A percentile compares a stretch with the other conserved stretches of the same genome.
phyloP scores from a whole-genome alignment of 2,797 vertebrate species.

The Phrynocephalus vlangalii region DNA sequence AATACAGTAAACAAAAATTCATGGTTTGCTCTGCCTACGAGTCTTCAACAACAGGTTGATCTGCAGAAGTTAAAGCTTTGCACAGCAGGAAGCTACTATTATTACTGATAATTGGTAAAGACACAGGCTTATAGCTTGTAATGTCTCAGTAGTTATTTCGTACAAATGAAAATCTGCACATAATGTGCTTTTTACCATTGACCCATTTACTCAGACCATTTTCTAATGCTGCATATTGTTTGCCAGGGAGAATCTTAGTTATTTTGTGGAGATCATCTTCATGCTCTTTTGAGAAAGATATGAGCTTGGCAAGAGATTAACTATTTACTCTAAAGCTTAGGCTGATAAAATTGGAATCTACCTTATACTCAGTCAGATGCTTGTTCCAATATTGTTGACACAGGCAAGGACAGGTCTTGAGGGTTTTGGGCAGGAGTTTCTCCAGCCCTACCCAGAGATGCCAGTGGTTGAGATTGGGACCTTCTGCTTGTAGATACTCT shows the following conservation, averaged over 20 bases:
- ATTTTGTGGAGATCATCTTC: not conserved
- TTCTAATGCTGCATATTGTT: not conserved
- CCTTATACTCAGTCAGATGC: too few species aligned
- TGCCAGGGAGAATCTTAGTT: not conserved
- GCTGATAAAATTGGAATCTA: too few species aligned
- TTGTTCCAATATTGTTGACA: too few species aligned
- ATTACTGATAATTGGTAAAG: not conserved
- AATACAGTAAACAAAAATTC: not conserved
- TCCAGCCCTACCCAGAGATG: too few species aligned
- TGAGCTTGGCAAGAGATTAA: not conserved
- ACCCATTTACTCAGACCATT: not conserved
- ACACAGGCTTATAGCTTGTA: not conserved
- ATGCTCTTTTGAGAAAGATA: not conserved
- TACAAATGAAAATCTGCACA: not conserved
- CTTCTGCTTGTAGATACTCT: too few species aligned
- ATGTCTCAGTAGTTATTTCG: not conserved
- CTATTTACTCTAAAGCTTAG: too few species aligned
- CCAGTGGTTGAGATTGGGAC: too few species aligned
- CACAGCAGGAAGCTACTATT: not conserved
- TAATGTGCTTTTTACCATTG: not conserved
- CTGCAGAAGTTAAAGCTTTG: not conserved
- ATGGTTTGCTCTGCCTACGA: not conserved
- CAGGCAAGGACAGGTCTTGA: too few species aligned
- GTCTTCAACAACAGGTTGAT: not conserved
- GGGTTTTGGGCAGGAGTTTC: too few species aligned